Evolutionary conservation across 2,888 invertebrate species (phyloP), one percentile per base, ranked within the genome.

Genomic region (Ophion obscuratus): DNA sequence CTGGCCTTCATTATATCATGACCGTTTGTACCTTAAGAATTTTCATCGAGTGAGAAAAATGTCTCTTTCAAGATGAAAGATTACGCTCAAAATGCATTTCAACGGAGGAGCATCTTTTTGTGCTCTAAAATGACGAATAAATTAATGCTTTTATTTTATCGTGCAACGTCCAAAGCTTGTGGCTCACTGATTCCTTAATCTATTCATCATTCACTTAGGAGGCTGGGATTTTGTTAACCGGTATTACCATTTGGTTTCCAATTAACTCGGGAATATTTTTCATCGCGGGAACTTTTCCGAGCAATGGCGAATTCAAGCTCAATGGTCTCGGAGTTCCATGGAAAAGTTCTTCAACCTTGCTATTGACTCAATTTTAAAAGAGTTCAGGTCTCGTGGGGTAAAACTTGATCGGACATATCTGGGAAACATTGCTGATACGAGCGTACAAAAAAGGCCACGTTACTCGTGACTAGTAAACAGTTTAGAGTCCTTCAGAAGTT

Each of bases 231-330:
- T 3, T 40, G 2, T 14, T 47, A 47, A 47, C 14, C 11, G 47
- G 24, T 27, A 44, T 53, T 47, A 17, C 24, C 14, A 70, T 53
- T 70, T 14, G 2, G 47, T 6, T 47, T 17, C 14, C 53, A 47
- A 47, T 47, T 53, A 70, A 27, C 53, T 20, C 53, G 17, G 17
- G 14, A 47, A 17, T 27, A 70, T 70, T 47, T 44, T 47, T 24
- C 47, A 47, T 70, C 70, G 27, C 70, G 70, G 17, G 53, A 53
- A 70, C 47, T 70, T 17, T 47, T 47, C 14, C 44, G 47, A 27
- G 3, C 47, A 40, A 68, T 40, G 68, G 36, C 24, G 20, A 44
- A 68, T 68, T 24, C 44, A 68, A 44, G 20, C 31, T 44, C 24
- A 27, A 27, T 27, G 20, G 20, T 70, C 24, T 53, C 9, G 53